Evolutionary conservation across 2,888 invertebrate genomes (phyloP).

Genomic region (Spisula subtruncata): DNA sequence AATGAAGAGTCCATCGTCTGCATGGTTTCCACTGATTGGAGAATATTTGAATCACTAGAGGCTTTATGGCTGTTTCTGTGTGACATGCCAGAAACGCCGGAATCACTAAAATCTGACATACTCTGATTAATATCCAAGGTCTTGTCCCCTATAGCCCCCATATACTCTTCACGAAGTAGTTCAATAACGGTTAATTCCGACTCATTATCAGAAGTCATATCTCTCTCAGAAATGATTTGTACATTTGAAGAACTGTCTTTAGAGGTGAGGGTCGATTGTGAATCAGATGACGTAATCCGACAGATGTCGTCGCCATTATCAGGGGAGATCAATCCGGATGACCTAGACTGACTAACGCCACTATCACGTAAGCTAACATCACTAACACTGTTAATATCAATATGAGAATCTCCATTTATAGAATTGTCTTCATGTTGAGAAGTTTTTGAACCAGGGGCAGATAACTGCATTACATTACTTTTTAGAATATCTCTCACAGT

Average conservation of each 20-base stretch:
- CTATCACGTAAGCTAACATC: conserved; percentile 53
- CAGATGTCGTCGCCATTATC: conserved; percentile 30
- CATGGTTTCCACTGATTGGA: conserved; percentile 68
- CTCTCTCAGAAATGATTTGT: conserved; percentile 59
- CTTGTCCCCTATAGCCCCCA: conserved; percentile 27
- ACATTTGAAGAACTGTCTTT: conserved; percentile 63
- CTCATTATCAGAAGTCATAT: conserved; percentile 39
- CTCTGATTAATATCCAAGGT: conserved; percentile 54
- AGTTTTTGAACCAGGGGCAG: conserved; percentile 40
- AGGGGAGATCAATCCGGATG: not conserved
- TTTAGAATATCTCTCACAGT: conserved; percentile 64
- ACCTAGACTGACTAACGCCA: not conserved
- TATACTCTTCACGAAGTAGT: conserved; percentile 82
- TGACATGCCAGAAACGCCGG: conserved; percentile 62
- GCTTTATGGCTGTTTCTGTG: conserved; percentile 67
- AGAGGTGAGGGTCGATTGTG: conserved; percentile 66
- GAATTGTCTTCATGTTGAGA: not conserved
- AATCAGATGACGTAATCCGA: conserved; percentile 43
- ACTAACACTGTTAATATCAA: conserved; percentile 64
- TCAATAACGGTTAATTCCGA: conserved; percentile 81
- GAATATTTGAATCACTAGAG: conserved; percentile 82
- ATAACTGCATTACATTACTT: conserved; percentile 55
- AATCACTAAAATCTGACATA: conserved; percentile 66
- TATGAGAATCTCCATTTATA: conserved; percentile 35
- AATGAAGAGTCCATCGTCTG: conserved; percentile 18